Evolutionary conservation across 2,797 vertebrate species (phyloP).

Genomic region (Rallus crepitans): DNA sequence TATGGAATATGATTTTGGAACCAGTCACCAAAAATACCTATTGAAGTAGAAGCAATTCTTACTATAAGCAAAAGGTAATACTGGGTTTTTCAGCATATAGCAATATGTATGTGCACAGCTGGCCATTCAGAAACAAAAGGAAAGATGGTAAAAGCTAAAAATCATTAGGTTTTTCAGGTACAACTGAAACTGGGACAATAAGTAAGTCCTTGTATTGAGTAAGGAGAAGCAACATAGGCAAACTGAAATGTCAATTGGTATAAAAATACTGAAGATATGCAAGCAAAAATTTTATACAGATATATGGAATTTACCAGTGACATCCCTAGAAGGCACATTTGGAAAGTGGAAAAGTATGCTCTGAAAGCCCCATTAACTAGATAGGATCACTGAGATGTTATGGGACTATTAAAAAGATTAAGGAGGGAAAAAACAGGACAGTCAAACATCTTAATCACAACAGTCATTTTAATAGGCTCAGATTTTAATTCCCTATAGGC

Average conservation of each 20-base stretch:
- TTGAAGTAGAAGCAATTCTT: background rate
- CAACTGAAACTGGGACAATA: background rate
- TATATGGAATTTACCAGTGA: background rate
- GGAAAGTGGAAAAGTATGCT: background rate
- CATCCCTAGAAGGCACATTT: background rate
- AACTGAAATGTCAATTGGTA: background rate
- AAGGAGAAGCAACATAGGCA: background rate
- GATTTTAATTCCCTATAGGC: background rate
- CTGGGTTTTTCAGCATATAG: background rate
- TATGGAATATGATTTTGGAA: background rate
- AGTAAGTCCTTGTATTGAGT: background rate
- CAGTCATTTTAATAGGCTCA: background rate
- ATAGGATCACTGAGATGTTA: background rate
- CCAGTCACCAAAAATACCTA: background rate
- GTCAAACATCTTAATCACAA: conserved; percentile 16
- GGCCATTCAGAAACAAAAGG: background rate
- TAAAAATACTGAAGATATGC: background rate
- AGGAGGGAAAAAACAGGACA: conserved; percentile 9
- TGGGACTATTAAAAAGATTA: background rate
- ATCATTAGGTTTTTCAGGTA: background rate
- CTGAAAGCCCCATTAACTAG: background rate
- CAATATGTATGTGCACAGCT: background rate
- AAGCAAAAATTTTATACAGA: background rate
- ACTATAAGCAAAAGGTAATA: background rate
- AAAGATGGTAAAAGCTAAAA: background rate